Evolutionary conservation across 2,797 vertebrate genomes (phyloP).

Genomic region (Catharus ustulatus): DNA sequence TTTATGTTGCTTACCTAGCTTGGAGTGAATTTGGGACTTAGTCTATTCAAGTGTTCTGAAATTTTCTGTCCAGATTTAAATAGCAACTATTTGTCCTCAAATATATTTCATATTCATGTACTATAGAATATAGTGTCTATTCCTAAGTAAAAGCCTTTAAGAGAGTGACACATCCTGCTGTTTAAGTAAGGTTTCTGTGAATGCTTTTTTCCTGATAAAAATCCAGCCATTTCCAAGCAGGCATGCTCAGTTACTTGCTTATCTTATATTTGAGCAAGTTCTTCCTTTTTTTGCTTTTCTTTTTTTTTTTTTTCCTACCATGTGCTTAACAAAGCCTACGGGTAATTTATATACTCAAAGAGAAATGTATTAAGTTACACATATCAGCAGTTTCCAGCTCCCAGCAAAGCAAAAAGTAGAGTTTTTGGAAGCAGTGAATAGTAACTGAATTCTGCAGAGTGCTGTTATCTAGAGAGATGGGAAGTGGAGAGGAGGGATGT

Average conservation of each 20-base stretch:
- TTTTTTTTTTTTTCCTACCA: background rate
- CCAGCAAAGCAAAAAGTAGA: background rate
- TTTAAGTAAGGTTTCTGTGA: background rate
- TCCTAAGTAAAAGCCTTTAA: background rate
- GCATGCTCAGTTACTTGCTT: background rate
- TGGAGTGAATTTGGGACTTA: background rate
- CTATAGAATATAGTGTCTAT: background rate
- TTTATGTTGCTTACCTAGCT: background rate
- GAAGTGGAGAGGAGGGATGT: conserved; percentile 22
- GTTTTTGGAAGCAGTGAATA: background rate
- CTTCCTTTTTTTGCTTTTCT: background rate
- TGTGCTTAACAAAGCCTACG: background rate
- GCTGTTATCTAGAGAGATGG: background rate
- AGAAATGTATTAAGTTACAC: background rate
- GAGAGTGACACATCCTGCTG: background rate
- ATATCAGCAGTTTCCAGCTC: background rate
- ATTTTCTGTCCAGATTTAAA: background rate
- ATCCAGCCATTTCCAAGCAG: background rate
- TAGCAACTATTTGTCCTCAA: background rate
- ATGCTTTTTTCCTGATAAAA: background rate
- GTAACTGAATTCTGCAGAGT: background rate
- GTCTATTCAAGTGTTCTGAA: background rate
- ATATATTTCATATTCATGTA: background rate
- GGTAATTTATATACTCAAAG: background rate
- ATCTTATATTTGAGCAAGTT: background rate